Evolutionary conservation across 2,797 vertebrate genomes (phyloP).

Genomic region (Myripristis murdjan): DNA sequence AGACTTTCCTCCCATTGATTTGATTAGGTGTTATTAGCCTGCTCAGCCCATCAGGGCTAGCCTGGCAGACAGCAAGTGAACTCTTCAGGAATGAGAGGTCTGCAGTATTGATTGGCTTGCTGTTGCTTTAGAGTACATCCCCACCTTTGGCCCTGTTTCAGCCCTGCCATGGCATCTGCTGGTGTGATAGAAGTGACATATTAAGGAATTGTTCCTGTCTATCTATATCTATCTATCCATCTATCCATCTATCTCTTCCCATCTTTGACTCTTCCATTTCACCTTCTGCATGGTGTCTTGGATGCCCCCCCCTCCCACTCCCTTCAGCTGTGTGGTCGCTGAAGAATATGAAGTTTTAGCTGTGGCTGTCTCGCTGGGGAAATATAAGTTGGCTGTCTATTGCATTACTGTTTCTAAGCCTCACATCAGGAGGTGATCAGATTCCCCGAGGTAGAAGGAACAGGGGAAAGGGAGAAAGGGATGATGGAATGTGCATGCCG

Average conservation of each 20-base stretch:
- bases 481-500: slow-evolving; percentile 46
- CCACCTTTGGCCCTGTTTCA: slow-evolving; percentile 34
- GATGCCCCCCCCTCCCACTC: slow-evolving; percentile 37
- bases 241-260: slow-evolving; percentile 39
- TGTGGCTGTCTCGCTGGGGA: slow-evolving; percentile 75
- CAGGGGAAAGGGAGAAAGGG: slow-evolving; percentile 52
- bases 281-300: slow-evolving; percentile 57
- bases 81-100: slow-evolving; percentile 34
- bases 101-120: slow-evolving; percentile 38
- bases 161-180: slow-evolving; percentile 3
- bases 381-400: slow-evolving; percentile 80
- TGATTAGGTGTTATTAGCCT: slow-evolving; percentile 76
- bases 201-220: slow-evolving; percentile 25
- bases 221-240: slow-evolving; percentile 35
- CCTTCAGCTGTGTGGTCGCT: slow-evolving; percentile 48
- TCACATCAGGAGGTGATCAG: slow-evolving; percentile 79
- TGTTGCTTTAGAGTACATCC: slow-evolving; percentile 15
- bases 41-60: slow-evolving; percentile 36
- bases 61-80: slow-evolving; percentile 39
- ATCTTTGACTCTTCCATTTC: slow-evolving; percentile 31
- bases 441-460: slow-evolving; percentile 68
- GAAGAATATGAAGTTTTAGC: slow-evolving; percentile 74
- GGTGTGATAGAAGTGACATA: slow-evolving; percentile 27
- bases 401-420: slow-evolving; percentile 78
- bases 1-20: slow-evolving; percentile 69